phyloP scores from a whole-genome alignment of 2,113 vertebrate genomes.

The Spea bombifrons region DNA sequence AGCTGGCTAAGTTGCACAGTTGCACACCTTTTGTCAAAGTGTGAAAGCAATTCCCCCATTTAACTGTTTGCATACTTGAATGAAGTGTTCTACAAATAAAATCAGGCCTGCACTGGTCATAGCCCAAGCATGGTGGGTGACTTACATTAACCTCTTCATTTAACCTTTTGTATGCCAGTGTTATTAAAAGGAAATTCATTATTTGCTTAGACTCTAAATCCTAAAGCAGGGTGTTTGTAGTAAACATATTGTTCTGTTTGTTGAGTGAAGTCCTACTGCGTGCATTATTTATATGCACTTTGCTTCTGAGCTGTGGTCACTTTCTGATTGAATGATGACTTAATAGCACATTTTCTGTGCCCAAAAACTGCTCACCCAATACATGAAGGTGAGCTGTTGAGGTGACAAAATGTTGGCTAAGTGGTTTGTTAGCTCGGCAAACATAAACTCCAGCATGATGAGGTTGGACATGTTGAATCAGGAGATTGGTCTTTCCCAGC shows the following conservation, averaged over 20 bases:
- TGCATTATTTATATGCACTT: not conserved
- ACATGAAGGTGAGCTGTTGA: constrained; percentile 85
- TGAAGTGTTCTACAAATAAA: no score
- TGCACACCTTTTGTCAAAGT: no score
- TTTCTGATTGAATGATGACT: not conserved
- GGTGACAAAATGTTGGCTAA: constrained; percentile 83
- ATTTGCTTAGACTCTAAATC: no score
- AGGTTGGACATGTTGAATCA: constrained; percentile 80
- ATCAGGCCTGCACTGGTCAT: no score
- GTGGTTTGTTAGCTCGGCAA: constrained; percentile 92
- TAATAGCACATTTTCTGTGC: not conserved
- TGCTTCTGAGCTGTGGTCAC: not conserved
- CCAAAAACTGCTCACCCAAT: constrained; percentile 71
- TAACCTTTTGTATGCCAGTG: not conserved
- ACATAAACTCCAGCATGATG: constrained; percentile 88
- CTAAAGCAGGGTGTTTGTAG: no score
- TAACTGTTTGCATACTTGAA: no score
- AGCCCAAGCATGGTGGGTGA: no score
- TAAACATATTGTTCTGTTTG: not conserved
- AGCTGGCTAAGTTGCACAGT: no score
- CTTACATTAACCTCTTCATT: not conserved
- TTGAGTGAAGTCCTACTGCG: no score
- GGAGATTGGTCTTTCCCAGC: constrained; percentile 83
- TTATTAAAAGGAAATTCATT: no score
- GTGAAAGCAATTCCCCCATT: no score